These are phyloP conservation scores for Isotomurus palustris DNA, from an alignment of 2,888 invertebrate genomes.

Conservation along the genomic window DNA sequence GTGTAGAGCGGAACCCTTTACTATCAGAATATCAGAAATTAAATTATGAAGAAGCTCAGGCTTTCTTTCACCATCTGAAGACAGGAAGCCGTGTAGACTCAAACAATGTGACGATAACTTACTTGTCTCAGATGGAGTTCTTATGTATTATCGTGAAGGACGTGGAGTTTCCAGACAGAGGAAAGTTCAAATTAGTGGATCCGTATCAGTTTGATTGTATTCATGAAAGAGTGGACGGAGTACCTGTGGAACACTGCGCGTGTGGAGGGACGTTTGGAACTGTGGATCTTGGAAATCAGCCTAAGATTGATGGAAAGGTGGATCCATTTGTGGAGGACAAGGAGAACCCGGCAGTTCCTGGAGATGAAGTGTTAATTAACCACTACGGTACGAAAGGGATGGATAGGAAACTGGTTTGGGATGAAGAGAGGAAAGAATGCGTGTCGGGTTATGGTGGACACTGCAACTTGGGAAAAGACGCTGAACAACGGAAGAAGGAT, in stretches of 20 bases:
- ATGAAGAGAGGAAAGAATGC: conserved; percentile 6
- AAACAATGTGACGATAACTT: too few relatives aligned
- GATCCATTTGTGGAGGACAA: background rate
- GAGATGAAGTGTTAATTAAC: background rate
- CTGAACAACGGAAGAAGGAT: background rate
- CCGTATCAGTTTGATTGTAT: too few relatives aligned
- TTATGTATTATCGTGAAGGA: too few relatives aligned
- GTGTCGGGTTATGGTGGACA: background rate
- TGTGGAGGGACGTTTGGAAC: background rate
- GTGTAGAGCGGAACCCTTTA: too few relatives aligned
- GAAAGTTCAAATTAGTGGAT: too few relatives aligned
- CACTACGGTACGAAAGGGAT: background rate
- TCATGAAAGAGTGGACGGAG: too few relatives aligned
- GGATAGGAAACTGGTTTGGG: background rate
- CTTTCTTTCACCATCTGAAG: too few relatives aligned
- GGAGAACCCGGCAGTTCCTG: background rate
- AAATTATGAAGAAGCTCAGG: too few relatives aligned
- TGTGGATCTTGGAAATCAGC: background rate
- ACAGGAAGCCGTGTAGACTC: too few relatives aligned
- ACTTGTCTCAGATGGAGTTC: too few relatives aligned
- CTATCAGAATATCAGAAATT: too few relatives aligned
- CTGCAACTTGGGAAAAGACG: background rate
- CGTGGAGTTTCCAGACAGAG: too few relatives aligned
- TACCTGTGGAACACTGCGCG: background rate
- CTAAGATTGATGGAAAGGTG: background rate